Evolutionary conservation across 64 coral and sea anemone species (phyloP).

Genomic region (Hydrozoanthus tunicans): DNA sequence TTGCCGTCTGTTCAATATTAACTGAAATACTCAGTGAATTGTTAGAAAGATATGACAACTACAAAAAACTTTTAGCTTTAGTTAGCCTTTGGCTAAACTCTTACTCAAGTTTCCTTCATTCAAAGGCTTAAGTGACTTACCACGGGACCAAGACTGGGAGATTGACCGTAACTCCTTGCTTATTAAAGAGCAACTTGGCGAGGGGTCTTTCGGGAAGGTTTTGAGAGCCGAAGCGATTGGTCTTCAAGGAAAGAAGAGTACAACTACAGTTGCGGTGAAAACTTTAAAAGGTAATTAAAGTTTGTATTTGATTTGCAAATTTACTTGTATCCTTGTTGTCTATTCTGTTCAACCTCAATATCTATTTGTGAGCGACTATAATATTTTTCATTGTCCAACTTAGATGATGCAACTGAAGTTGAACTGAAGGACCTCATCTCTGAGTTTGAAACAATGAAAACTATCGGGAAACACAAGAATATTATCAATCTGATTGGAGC

Average conservation of each 20-base stretch:
- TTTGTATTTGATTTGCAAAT: not conserved
- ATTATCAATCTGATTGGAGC: conserved; percentile 65
- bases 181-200: conserved; percentile 2
- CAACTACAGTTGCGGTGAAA: conserved; percentile 24
- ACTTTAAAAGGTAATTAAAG: conserved; percentile 23
- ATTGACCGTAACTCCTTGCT: not conserved
- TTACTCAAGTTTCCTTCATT: too few species aligned
- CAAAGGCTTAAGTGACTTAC: not conserved
- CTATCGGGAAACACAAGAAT: conserved; percentile 57
- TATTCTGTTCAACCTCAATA: not conserved
- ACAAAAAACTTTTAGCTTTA: too few species aligned
- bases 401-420: conserved; percentile 54
- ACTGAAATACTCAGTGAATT: too few species aligned
- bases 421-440: conserved; percentile 54
- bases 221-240: conserved; percentile 1
- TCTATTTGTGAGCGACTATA: too few species aligned
- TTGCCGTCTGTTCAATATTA: too few species aligned
- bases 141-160: conserved; percentile 16
- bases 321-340: not conserved
- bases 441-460: conserved; percentile 54
- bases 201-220: conserved; percentile 15
- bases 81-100: too few species aligned
- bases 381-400: not conserved
- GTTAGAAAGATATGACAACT: too few species aligned
- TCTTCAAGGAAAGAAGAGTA: not conserved